Base-by-base conservation (phyloP, 2,888 invertebrate species). In the Limnephilus auricula region DNA sequence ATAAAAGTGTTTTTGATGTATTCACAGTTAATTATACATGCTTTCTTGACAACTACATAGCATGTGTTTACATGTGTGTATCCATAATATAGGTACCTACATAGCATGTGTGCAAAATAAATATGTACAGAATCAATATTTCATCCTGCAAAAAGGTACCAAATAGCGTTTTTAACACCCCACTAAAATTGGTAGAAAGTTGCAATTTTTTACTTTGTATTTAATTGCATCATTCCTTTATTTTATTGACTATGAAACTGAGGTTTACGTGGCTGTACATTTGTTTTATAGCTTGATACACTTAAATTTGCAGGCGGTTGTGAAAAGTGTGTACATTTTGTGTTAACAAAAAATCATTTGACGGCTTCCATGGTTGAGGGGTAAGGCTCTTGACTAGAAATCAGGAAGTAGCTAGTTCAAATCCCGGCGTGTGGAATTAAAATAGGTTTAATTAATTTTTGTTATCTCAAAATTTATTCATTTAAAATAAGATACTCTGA, bases 71-170 rank as follows among this genome's bases (percentile, higher is more conserved):
- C 40, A 40, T 12, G 40, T 13, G 2, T 40, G 1, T 40, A 40
- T 40, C 12, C 40, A 40, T 40, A 40, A 40, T 40, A 13, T 40
- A 40, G 40, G 40, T 65, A 65, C 25, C 65, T 65, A 6, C 25
- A 65, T 65, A 65, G 65, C 65, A 65, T 65, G 65, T n/a, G 65
- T 65, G 65, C 65, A 65, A 65, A 65, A 65, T 65, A 65, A n/a
- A 65, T 65, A 65, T 65, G 65, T 65, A 65, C 65, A 65, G 65
- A 65, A 65, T 65, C 65, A 65, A 65, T 65, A n/a, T 65, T 25
- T 65, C 65, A 65, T n/a, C 65, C 65, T 65, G 65, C 65, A 65
- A 65, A 65, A 65, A 65, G 65, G 65, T 65, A 65, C 65, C 65
- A n/a, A 65, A 65, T 65, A 65, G 65, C n/a, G 65, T 65, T 65